phyloP scores from a whole-genome alignment of 2,797 vertebrate species.

The Pantherophis alleghaniensis region DNA sequence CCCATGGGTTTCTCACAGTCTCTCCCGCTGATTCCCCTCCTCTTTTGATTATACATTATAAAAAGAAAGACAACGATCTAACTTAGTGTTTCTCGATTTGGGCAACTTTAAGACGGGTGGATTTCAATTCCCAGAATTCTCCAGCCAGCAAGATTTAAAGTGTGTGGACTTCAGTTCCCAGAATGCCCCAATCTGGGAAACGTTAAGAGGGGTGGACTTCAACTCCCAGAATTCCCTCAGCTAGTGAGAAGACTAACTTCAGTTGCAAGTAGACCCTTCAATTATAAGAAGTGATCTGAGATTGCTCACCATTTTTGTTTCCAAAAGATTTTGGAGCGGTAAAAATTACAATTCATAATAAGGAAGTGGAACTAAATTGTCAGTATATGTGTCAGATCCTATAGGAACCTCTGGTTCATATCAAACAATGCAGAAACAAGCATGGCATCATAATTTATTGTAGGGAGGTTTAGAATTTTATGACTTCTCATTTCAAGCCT shows the following conservation, averaged over 20 bases:
- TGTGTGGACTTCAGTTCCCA: background rate
- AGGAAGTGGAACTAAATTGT: background rate
- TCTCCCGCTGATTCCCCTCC: background rate
- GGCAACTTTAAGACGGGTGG: background rate
- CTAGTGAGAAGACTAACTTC: background rate
- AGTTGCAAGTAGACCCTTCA: background rate
- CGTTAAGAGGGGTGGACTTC: background rate
- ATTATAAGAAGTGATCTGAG: background rate
- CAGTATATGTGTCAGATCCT: background rate
- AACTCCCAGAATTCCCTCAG: background rate
- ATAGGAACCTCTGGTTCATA: background rate
- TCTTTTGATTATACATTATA: background rate
- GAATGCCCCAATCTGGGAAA: background rate
- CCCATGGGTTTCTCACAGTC: background rate
- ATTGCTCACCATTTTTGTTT: background rate
- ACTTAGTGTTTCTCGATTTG: background rate
- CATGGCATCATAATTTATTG: background rate
- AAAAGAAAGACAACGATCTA: background rate
- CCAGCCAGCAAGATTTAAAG: background rate
- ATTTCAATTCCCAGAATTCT: background rate
- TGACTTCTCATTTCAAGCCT: too few species aligned
- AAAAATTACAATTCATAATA: background rate
- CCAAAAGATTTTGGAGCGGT: background rate
- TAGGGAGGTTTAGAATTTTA: background rate
- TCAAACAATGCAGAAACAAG: background rate